Evolutionary conservation across 1,140 invertebrate species (phyloP).

Genomic region (Achatina immaculata): DNA sequence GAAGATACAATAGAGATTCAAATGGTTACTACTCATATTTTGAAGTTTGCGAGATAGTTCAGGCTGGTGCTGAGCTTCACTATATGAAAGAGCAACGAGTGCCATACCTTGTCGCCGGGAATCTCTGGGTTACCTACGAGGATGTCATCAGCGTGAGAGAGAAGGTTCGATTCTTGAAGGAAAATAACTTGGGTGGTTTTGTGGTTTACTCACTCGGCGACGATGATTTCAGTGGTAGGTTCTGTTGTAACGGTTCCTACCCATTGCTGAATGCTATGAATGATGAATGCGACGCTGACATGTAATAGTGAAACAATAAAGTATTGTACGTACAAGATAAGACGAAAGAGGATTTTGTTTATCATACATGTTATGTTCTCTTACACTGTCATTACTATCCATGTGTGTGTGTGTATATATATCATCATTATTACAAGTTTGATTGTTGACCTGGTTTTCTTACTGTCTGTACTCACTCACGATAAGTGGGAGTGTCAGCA

Average conservation of each 20-base stretch:
- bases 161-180: constrained; percentile 68
- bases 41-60: neutral
- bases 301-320: too few species aligned
- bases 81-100: constrained; percentile 38
- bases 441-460: too few species aligned
- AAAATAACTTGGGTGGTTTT: constrained; percentile 83
- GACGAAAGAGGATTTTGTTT: too few species aligned
- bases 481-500: too few species aligned
- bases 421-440: too few species aligned
- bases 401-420: too few species aligned
- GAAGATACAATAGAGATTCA: constrained; percentile 2
- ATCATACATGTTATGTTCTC: too few species aligned
- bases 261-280: constrained; percentile 72
- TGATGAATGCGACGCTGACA: too few species aligned
- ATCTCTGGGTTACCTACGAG: constrained; percentile 57
- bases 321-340: too few species aligned
- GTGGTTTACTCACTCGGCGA: constrained; percentile 98
- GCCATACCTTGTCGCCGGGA: constrained; percentile 46
- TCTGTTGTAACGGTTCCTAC: constrained; percentile 54
- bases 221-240: constrained; percentile 84
- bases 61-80: too few species aligned
- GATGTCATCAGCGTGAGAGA: constrained; percentile 42
- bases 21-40: neutral
- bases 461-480: too few species aligned
- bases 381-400: too few species aligned